Percentiles rank a stretch among this genome's conserved stretches.
phyloP scores from a whole-genome alignment of 2,888 invertebrate species.

The Dastarcus helophoroides region DNA sequence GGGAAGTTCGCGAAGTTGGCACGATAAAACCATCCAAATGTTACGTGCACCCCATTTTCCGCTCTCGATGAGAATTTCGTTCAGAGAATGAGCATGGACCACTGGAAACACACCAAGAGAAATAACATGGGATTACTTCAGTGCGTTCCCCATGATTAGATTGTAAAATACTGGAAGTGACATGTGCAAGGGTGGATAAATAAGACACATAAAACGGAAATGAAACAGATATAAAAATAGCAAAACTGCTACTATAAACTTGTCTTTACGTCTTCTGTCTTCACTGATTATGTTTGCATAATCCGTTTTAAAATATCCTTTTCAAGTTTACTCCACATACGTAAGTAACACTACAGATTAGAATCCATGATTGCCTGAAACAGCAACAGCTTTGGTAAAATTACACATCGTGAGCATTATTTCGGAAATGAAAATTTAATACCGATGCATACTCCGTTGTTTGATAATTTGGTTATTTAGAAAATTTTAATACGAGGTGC shows the following conservation, averaged over 20 bases:
- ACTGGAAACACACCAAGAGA: slow-evolving; percentile 37
- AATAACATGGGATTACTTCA: slow-evolving; percentile 40
- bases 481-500: too few species aligned
- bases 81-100: slow-evolving; percentile 18
- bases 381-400: too few species aligned
- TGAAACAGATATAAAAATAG: slow-evolving; percentile 41
- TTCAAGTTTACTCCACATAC: too few species aligned
- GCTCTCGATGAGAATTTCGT: too few species aligned
- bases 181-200: slow-evolving; percentile 41
- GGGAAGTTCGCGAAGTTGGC: slow-evolving; percentile 20
- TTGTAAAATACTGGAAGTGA: slow-evolving; percentile 44
- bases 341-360: too few species aligned
- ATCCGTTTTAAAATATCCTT: too few species aligned
- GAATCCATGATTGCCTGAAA: too few species aligned
- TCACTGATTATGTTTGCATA: too few species aligned
- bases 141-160: slow-evolving; percentile 44
- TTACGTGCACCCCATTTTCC: slow-evolving; percentile 5
- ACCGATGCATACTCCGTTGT: too few species aligned
- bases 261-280: slow-evolving; percentile 1
- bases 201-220: slow-evolving; percentile 41
- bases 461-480: too few species aligned
- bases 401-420: too few species aligned
- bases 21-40: slow-evolving; percentile 14
- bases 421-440: too few species aligned
- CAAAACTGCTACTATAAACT: slow-evolving; percentile 28